Evolutionary conservation across 2,113 vertebrate genomes (phyloP), one percentile per base, ranked within the genome.

Genomic region (Maccullochella peelii): DNA sequence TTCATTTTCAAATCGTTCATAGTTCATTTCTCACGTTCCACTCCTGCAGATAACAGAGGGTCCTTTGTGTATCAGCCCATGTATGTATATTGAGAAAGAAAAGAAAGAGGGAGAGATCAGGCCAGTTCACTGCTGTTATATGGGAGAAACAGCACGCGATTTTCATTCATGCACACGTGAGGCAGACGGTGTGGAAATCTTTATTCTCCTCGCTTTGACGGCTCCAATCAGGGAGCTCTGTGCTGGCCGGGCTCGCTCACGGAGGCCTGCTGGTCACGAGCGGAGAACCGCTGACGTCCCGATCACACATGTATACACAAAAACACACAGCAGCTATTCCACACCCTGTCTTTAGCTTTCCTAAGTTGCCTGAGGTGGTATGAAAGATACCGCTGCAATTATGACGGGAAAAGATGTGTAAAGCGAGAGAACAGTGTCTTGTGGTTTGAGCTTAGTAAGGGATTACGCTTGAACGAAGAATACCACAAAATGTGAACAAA

Each of bases 1-100:
- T 90, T 91, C 77, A 88, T 91, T 90, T 89, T 92, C 79, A 86
- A 85, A 93, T 92, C 77, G 58, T 79, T 76, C 79, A 77, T 85
- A 83, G 86, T 79, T 92, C 86, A 89, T 87, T 90, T 86, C 76
- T 88, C 21, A 3, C 20, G 12, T 76, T 75, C 30, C 57, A 83
- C 77, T 89, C 78, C 49, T 80, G 59, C 83, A 79, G 83, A 90
- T 88, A 85, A 77, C 76, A 38, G 16, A 47, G 23, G 68, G 33
- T 4, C 74, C 77, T 80, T 76, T 77, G 76, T 87, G 83, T 58
- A 66, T 82, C 47, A 0, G 81, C 42, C 21, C 30, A 23, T 67
- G 50, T 55, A 2, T 50, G 67, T 66, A 75, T 59, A 10, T 49
- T 16, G 66, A 66, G 49, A 58, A 38, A 68, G 54, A 68, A 73